These are phyloP conservation scores for Galaxias olidus DNA, from an alignment of 2,797 vertebrate genomes.

Conservation along the genomic window DNA sequence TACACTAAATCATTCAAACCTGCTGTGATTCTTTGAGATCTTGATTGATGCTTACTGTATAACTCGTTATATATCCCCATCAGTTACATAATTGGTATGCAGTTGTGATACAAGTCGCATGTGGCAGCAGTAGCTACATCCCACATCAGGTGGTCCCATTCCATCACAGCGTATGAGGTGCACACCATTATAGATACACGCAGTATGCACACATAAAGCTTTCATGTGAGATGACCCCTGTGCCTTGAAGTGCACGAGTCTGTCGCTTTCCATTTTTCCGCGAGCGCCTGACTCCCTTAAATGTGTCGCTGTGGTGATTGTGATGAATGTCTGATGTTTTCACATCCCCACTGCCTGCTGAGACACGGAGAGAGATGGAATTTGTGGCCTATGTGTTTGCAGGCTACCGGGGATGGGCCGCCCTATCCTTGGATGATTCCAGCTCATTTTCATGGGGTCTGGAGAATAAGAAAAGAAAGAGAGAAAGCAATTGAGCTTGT, in stretches of 20 bases:
- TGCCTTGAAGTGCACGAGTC: neutral
- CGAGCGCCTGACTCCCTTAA: slow-evolving; percentile 4
- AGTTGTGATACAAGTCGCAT: neutral
- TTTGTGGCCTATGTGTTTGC: neutral
- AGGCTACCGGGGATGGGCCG: neutral
- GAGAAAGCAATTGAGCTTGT: too few relatives aligned
- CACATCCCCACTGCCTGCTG: neutral
- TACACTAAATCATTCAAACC: too few relatives aligned
- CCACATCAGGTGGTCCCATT: neutral
- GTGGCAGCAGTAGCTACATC: neutral
- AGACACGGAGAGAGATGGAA: slow-evolving; percentile 4
- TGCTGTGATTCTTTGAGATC: slow-evolving; percentile 13
- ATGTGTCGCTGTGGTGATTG: slow-evolving; percentile 14
- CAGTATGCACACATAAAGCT: neutral
- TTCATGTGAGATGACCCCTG: slow-evolving; percentile 8
- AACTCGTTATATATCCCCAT: slow-evolving; percentile 6
- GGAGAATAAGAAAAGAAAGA: neutral
- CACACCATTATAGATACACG: neutral
- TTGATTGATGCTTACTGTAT: neutral
- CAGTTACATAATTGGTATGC: slow-evolving; percentile 3
- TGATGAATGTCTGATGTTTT: slow-evolving; percentile 15
- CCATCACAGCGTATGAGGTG: neutral
- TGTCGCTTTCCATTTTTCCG: slow-evolving; percentile 14
- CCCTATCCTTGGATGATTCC: neutral
- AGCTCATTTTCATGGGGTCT: neutral